phyloP scores from a whole-genome alignment of 2,888 invertebrate species.

The Nephrotoma flavescens region DNA sequence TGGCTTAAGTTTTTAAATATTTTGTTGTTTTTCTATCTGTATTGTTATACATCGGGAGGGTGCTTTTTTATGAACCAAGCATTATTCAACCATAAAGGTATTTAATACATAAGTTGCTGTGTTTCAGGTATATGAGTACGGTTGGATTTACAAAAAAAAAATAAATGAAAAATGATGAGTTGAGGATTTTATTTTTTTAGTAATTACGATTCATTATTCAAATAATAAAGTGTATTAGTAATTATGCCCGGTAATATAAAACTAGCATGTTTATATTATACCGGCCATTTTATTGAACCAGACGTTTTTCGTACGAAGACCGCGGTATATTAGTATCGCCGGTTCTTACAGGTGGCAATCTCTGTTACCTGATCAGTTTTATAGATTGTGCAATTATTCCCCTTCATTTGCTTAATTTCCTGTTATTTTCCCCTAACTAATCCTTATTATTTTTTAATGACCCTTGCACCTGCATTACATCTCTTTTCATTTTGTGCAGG shows the following conservation, averaged over 20 bases:
- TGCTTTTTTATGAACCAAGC: not conserved
- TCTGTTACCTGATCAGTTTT: not conserved
- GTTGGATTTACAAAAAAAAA: not conserved
- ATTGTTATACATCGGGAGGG: not conserved
- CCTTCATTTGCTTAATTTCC: not conserved
- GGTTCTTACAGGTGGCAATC: not conserved
- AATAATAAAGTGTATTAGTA: not conserved
- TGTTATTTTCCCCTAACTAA: not conserved
- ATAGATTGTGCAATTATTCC: not conserved
- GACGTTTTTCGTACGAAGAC: not conserved
- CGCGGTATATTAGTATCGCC: not conserved
- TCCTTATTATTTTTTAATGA: not conserved
- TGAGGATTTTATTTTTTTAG: not conserved
- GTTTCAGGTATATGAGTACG: not conserved
- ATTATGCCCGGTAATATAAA: not conserved
- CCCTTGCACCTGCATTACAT: not conserved
- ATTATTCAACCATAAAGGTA: not conserved
- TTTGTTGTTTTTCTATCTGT: not conserved
- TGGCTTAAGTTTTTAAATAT: not conserved
- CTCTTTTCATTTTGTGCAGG: not conserved
- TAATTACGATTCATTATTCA: not conserved
- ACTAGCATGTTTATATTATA: not conserved
- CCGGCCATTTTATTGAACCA: not conserved
- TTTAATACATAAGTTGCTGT: not conserved
- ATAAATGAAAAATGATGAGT: not conserved